phyloP scores from a whole-genome alignment of 35 echinoderm and acorn worm species.

The Chiridota heheva region DNA sequence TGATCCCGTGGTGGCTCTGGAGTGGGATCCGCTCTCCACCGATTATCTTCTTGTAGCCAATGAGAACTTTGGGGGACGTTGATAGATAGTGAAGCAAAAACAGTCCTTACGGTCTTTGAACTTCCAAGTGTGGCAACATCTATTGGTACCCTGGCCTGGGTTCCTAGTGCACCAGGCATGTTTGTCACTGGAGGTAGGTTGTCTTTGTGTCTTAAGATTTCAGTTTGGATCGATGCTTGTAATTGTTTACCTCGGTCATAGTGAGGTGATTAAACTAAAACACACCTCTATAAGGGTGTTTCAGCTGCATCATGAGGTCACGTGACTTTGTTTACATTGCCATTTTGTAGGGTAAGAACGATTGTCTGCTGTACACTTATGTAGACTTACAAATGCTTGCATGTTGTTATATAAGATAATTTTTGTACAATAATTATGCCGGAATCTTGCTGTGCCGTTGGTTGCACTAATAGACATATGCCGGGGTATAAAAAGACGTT shows the following conservation, averaged over 20 bases:
- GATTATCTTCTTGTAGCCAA: conserved; percentile 87
- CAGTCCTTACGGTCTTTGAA: conserved; percentile 65
- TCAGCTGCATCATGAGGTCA: no score
- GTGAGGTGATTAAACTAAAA: no score
- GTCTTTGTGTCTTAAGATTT: not conserved
- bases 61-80: conserved; percentile 62
- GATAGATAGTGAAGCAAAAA: conserved; percentile 70
- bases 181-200: conserved; percentile 92
- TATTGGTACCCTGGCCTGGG: conserved; percentile 83
- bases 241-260: not conserved
- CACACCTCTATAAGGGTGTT: no score
- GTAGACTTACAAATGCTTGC: no score
- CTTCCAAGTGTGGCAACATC: conserved; percentile 70
- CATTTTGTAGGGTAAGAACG: no score
- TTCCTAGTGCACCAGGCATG: conserved; percentile 97
- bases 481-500: no score
- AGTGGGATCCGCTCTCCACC: conserved; percentile 91
- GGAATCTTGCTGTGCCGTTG: no score
- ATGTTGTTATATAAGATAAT: no score
- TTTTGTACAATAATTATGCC: no score
- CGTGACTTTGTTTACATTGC: no score
- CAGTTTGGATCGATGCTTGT: not conserved
- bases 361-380: no score
- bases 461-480: no score
- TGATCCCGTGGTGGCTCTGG: conserved; percentile 84